Conservation (phyloP, 53 echinoderm and acorn worm genomes). For the Actinopyga echinites region DNA sequence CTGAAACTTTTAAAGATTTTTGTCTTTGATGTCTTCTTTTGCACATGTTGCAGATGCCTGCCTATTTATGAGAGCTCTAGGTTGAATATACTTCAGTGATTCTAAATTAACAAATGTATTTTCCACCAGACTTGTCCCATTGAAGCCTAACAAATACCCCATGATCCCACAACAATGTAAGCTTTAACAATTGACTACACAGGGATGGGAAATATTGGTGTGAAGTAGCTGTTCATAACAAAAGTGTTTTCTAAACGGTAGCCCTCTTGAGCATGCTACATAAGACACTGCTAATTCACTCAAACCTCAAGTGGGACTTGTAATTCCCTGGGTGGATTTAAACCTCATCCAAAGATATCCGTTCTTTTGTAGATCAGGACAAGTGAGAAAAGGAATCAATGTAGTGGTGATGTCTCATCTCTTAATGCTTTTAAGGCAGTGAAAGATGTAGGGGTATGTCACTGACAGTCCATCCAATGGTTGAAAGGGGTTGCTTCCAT, state of each 20-base stretch:
- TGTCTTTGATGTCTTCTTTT: too few species aligned
- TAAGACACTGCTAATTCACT: conserved; percentile 34
- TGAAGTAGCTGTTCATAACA: conserved; percentile 13
- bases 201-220: conserved; percentile 36
- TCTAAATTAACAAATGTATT: not conserved
- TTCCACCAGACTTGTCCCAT: conserved; percentile 11
- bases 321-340: conserved; percentile 17
- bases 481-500: conserved; percentile 3
- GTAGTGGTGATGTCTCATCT: conserved; percentile 6
- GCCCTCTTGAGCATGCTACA: conserved; percentile 2
- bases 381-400: conserved; percentile 33
- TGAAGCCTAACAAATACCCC: conserved; percentile 10
- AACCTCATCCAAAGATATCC: not conserved
- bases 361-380: not conserved
- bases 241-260: conserved; percentile 39
- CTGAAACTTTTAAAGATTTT: too few species aligned
- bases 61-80: too few species aligned
- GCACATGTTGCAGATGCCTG: too few species aligned
- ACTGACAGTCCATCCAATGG: not conserved
- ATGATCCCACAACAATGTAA: conserved; percentile 11
- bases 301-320: conserved; percentile 30
- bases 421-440: conserved; percentile 27
- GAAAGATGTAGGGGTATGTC: conserved; percentile 22
- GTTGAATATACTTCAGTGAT: too few species aligned
- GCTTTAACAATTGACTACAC: conserved; percentile 29